Percentiles rank a stretch among this genome's conserved stretches.
These are phyloP conservation scores for Leucoptera coffeella DNA, from an alignment of 2,888 invertebrate genomes.

Conservation along the genomic window DNA sequence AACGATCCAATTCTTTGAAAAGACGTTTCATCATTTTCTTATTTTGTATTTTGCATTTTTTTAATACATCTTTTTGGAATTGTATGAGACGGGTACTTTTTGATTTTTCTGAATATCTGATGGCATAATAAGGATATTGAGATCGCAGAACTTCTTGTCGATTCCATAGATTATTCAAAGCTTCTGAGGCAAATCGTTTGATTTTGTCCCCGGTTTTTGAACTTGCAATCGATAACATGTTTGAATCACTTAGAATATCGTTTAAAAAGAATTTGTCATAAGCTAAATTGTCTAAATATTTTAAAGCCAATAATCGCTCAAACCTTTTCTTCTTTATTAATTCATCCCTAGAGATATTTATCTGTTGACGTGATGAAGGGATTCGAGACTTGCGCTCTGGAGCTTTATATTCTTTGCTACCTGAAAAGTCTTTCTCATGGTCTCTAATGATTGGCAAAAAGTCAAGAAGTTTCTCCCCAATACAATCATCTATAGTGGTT, in stretches of 20 bases:
- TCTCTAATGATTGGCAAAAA: conserved; percentile 35
- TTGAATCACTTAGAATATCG: conserved; percentile 20
- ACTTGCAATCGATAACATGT: conserved; percentile 30
- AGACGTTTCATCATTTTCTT: conserved; percentile 21
- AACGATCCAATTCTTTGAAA: no score
- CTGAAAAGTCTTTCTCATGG: conserved; percentile 15
- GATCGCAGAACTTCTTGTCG: conserved; percentile 37
- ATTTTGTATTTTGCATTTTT: conserved; percentile 28
- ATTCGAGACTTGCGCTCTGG: conserved; percentile 34
- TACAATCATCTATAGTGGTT: conserved; percentile 41
- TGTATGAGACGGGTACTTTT: no score
- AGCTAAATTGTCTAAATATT: conserved; percentile 43
- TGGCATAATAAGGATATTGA: conserved; percentile 37
- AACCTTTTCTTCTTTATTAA: conserved; percentile 25
- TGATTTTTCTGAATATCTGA: conserved; percentile 35
- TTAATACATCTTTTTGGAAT: no score
- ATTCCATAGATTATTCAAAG: conserved; percentile 25
- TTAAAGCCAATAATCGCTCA: conserved; percentile 37
- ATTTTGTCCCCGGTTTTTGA: conserved; percentile 25
- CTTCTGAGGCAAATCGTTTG: conserved; percentile 19
- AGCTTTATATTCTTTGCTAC: conserved; percentile 16
- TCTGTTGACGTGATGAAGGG: conserved; percentile 19
- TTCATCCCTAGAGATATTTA: conserved; percentile 35
- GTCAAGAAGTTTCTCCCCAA: conserved; percentile 35
- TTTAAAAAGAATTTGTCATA: conserved; percentile 41